phyloP scores from a whole-genome alignment of 2,888 invertebrate species.

The Eupithecia insigniata region DNA sequence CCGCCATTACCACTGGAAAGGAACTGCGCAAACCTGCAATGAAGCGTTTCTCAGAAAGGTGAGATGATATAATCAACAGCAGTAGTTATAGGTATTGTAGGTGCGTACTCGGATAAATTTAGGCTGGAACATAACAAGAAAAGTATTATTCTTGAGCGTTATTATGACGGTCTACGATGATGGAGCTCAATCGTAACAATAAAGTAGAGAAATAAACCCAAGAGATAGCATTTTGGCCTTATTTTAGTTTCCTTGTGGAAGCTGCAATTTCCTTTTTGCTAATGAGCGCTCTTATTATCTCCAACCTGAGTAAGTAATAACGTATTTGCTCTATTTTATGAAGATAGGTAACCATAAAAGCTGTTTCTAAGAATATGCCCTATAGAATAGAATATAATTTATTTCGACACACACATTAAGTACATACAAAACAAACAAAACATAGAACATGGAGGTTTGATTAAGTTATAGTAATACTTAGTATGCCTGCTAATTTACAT shows the following conservation, averaged over 20 bases:
- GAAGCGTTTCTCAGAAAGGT: slow-evolving; percentile 95
- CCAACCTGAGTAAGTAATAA: slow-evolving; percentile 40
- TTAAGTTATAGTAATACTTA: not conserved
- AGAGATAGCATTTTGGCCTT: slow-evolving; percentile 76
- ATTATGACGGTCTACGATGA: slow-evolving; percentile 33
- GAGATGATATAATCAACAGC: slow-evolving; percentile 51
- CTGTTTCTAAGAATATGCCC: not conserved
- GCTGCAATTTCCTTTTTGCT: slow-evolving; percentile 82
- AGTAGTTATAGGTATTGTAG: not conserved
- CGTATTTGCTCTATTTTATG: slow-evolving; percentile 20
- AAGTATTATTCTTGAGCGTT: slow-evolving; percentile 35
- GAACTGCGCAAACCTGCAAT: slow-evolving; percentile 94
- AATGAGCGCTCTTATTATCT: slow-evolving; percentile 78
- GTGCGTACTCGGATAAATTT: not conserved
- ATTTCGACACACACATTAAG: too few species aligned
- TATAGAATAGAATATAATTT: too few species aligned
- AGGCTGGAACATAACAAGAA: slow-evolving; percentile 20
- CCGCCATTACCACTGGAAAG: slow-evolving; percentile 93
- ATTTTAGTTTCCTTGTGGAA: slow-evolving; percentile 76
- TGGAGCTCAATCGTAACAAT: slow-evolving; percentile 39
- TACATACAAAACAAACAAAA: too few species aligned
- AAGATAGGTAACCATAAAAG: slow-evolving; percentile 35
- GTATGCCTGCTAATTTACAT: not conserved
- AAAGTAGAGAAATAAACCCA: slow-evolving; percentile 56
- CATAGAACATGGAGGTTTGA: too few species aligned